These are phyloP conservation scores for Urosaurus nigricauda DNA, from an alignment of 2,797 vertebrate species.

Conservation along the genomic window DNA sequence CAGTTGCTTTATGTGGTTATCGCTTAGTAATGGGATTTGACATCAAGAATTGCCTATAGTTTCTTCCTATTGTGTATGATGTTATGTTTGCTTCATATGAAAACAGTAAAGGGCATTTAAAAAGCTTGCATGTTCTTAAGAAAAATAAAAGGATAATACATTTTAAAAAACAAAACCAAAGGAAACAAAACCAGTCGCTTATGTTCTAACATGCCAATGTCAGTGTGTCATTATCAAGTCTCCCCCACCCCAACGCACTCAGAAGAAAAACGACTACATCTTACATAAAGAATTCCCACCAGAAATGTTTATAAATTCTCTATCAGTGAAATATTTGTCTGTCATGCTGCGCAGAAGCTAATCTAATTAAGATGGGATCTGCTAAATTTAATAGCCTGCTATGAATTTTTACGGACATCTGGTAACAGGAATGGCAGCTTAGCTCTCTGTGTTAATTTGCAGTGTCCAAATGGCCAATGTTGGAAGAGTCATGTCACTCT, in stretches of 20 bases:
- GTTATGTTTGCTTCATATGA: conserved; percentile 64
- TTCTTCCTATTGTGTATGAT: conserved; percentile 63
- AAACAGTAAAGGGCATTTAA: conserved; percentile 42
- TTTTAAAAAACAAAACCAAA: conserved; percentile 42
- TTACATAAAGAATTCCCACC: conserved; percentile 83
- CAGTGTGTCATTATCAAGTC: conserved; percentile 70
- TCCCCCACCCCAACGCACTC: conserved; percentile 13
- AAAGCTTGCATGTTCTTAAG: conserved; percentile 15
- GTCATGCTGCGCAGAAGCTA: conserved; percentile 82
- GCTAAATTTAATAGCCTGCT: conserved; percentile 85
- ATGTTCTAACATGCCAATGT: conserved; percentile 72
- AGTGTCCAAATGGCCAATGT: conserved; percentile 78
- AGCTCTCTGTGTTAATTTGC: conserved; percentile 74
- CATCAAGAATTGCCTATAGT: conserved; percentile 73
- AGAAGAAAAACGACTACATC: conserved; percentile 77
- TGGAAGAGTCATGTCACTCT: conserved; percentile 62
- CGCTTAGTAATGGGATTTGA: conserved; percentile 76
- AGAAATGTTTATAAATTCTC: conserved; percentile 82
- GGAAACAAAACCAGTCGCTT: conserved; percentile 69
- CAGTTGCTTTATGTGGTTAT: conserved; percentile 65
- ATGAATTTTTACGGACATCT: conserved; percentile 84
- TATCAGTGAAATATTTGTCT: conserved; percentile 78
- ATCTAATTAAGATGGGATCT: conserved; percentile 85
- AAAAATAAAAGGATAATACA: conserved; percentile 69
- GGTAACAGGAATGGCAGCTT: conserved; percentile 79